A percentile compares a stretch with the other conserved stretches of the same genome.
Conservation (phyloP, 2,797 vertebrate genomes). For the Poeciliopsis infans region DNA sequence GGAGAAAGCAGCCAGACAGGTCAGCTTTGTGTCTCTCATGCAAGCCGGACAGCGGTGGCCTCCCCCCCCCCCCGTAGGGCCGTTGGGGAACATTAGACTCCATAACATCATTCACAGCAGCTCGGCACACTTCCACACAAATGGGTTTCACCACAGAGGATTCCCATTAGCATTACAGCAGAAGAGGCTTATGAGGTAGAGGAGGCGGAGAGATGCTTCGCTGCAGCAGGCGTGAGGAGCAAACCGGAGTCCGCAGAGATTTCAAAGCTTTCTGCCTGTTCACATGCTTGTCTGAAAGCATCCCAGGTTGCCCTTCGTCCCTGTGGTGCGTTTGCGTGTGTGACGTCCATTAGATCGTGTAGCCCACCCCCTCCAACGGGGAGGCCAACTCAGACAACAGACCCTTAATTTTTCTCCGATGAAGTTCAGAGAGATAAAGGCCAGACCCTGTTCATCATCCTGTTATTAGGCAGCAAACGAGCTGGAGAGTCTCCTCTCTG, state of each 20-base stretch:
- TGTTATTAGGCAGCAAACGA: conserved; percentile 50
- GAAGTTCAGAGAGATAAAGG: conserved; percentile 53
- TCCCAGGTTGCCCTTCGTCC: conserved; percentile 42
- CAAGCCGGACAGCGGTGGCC: conserved; percentile 31
- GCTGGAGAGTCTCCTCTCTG: conserved; percentile 36
- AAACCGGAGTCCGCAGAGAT: conserved; percentile 34
- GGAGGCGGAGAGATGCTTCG: conserved; percentile 25
- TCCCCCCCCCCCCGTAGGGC: conserved; percentile 12
- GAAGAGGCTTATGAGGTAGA: conserved; percentile 23
- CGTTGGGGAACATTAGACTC: conserved; percentile 55
- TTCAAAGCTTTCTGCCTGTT: conserved; percentile 43
- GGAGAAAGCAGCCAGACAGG: conserved; percentile 42
- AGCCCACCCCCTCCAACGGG: conserved; percentile 3
- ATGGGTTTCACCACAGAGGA: conserved; percentile 66
- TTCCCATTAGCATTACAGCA: conserved; percentile 62
- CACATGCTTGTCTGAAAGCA: conserved; percentile 47
- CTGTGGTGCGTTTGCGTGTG: conserved; percentile 19
- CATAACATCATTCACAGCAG: conserved; percentile 66
- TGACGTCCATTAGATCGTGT: conserved; percentile 35
- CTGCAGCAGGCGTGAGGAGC: conserved; percentile 51
- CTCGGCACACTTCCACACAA: conserved; percentile 61
- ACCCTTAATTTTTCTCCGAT: conserved; percentile 42
- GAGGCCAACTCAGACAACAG: conserved; percentile 28
- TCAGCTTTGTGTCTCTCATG: conserved; percentile 48
- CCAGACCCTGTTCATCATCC: conserved; percentile 59